Conservation (phyloP, 2,888 invertebrate species). For the Agriopis marginaria region DNA sequence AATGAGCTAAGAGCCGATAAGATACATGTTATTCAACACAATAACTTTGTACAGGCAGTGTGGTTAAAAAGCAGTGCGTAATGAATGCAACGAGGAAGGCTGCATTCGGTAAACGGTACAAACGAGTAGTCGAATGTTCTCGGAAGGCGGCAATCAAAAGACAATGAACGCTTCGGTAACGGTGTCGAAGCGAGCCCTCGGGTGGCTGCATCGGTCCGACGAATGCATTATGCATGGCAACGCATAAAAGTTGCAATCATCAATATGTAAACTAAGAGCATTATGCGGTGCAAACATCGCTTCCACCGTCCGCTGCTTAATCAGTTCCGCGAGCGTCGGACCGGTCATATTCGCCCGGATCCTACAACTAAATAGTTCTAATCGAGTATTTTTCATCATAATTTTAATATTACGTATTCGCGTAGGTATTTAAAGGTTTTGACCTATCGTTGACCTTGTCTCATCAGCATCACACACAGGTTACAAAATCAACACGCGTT, state of each 20-base stretch:
- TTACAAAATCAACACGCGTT: constrained; percentile 42
- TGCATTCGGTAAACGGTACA: constrained; percentile 79
- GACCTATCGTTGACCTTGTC: constrained; percentile 38
- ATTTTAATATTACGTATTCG: constrained; percentile 33
- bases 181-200: constrained; percentile 63
- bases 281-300: constrained; percentile 41
- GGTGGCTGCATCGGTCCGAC: constrained; percentile 54
- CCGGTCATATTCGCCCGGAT: constrained; percentile 35
- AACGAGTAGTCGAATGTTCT: constrained; percentile 78
- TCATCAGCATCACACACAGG: constrained; percentile 31
- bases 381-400: constrained; percentile 15
- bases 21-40: constrained; percentile 36
- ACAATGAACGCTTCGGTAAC: constrained; percentile 76
- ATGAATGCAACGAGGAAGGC: constrained; percentile 77
- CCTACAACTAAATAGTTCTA: constrained; percentile 21
- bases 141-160: constrained; percentile 78
- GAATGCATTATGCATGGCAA: constrained; percentile 70
- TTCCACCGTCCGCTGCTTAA: constrained; percentile 27
- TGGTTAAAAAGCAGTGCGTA: constrained; percentile 70
- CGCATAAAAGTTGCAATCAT: constrained; percentile 67
- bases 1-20: constrained; percentile 33
- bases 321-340: constrained; percentile 32
- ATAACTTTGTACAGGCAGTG: constrained; percentile 24
- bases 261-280: constrained; percentile 60
- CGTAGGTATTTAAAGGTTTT: constrained; percentile 37